Base-by-base conservation (phyloP, 2,113 vertebrate genomes). In the Penelope pileata region DNA sequence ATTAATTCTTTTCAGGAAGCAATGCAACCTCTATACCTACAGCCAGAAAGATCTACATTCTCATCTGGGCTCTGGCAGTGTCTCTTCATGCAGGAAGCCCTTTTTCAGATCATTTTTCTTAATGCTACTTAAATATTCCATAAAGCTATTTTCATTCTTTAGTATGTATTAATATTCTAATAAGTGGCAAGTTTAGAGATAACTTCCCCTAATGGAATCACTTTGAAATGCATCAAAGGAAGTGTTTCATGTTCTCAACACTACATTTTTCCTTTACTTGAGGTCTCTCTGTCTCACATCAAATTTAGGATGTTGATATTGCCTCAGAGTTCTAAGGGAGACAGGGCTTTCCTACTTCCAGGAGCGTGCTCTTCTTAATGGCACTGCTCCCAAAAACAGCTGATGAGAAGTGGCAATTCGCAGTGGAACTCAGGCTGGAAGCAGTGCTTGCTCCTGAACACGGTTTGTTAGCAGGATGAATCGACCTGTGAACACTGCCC, bases 1-100 rank as follows among this genome's bases (percentile, higher is more conserved):
- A 93, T 92, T 64, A 86, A 89, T 79, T 72, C 53, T 14, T 93
- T 76, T 91, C 56, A 82, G n/a, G 70, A 84, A 64, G 53, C 58
- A 63, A 43, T 58, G 32, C 10, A 3, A n/a, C 59, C 21, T 72
- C 58, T 2, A 4, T 32, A 81, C 74, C 74, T 79, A 53, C 75
- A 95, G 81, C 43, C 73, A 93, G 69, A 89, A 81, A 76, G 22
- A 64, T 47, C 7, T 16, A 40, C 69, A 86, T 88, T 82, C 86
- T 82, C 60, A 75, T 79, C 86, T 84, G 38, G 23, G 40, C 74
- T 89, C 81, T 76, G 51, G 40, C 58, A 92, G 43, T 6, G n/a
- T 82, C 75, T 93, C 84, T 40, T 88, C 73, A n/a, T 3, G 11
- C 30, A 90, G 12, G 3, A 76, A 80, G 36, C 63, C 36, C 81